Evolutionary conservation across 1,140 invertebrate species (phyloP).

Genomic region (Varroa destructor): DNA sequence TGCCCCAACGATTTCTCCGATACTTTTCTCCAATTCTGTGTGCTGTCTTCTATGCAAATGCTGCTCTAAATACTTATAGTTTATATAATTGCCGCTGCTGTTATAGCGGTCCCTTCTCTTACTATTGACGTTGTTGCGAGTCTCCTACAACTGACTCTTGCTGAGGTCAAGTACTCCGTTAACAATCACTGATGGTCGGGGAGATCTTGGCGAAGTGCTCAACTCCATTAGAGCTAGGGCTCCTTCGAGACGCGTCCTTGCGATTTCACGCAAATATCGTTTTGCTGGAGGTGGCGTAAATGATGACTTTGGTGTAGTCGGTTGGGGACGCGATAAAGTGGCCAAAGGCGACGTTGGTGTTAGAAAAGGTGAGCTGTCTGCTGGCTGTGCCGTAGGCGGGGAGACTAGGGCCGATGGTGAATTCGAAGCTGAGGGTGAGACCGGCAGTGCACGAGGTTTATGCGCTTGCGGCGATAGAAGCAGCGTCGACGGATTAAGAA

Average conservation of each 20-base stretch:
- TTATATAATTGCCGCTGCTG: too few relatives aligned
- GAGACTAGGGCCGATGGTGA: conserved; percentile 14
- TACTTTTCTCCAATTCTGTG: too few relatives aligned
- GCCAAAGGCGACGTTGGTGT: conserved; percentile 21
- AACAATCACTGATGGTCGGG: conserved; percentile 9
- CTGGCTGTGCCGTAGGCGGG: conserved; percentile 12
- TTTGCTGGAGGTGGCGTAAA: conserved; percentile 22
- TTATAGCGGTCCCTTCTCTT: too few relatives aligned
- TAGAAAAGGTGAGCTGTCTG: conserved; percentile 12
- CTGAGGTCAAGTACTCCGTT: conserved; percentile 14
- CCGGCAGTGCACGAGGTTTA: conserved; percentile 18
- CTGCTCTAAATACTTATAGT: too few relatives aligned
- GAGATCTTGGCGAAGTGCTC: conserved; percentile 15
- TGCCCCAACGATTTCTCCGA: too few relatives aligned
- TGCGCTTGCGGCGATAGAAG: conserved; percentile 16
- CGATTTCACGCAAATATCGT: conserved; percentile 8
- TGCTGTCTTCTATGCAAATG: too few relatives aligned
- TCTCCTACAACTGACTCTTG: neutral
- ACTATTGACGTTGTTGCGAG: too few relatives aligned
- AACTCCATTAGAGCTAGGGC: conserved; percentile 3
- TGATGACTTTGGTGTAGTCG: conserved; percentile 23
- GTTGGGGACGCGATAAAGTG: conserved; percentile 1
- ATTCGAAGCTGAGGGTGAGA: conserved; percentile 3
- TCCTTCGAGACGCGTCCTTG: conserved; percentile 9
- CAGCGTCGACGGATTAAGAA: neutral